Percentiles rank a stretch among this genome's conserved stretches.
Evolutionary conservation across 2,113 vertebrate genomes (phyloP).

Genomic region (Physeter macrocephalus): DNA sequence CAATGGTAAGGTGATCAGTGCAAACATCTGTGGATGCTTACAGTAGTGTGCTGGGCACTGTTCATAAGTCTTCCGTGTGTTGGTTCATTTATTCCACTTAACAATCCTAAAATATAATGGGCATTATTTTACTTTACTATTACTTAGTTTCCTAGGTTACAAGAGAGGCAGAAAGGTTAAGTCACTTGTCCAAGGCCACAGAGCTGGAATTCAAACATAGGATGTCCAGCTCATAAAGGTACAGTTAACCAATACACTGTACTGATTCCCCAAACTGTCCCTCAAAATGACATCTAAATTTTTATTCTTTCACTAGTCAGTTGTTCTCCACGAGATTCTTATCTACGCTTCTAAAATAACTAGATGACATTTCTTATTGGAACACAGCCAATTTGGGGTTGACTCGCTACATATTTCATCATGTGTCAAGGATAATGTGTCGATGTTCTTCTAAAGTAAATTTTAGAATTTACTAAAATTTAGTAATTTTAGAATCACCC

Average conservation of each 20-base stretch:
- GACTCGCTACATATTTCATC: not conserved
- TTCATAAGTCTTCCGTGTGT: not conserved
- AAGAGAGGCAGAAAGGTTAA: not conserved
- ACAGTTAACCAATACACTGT: not conserved
- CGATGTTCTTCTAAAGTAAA: not conserved
- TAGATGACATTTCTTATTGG: not conserved
- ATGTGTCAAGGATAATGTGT: not conserved
- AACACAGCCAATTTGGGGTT: not conserved
- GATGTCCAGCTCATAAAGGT: not conserved
- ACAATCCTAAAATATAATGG: not conserved
- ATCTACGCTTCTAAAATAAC: not conserved
- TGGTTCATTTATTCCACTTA: not conserved
- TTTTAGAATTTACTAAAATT: no score
- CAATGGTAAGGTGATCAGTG: not conserved
- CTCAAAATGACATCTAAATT: not conserved
- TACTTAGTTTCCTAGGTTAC: not conserved
- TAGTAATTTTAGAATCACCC: no score
- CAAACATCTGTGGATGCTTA: not conserved
- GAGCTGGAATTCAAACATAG: not conserved
- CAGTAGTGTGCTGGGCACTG: not conserved
- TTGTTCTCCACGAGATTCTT: not conserved
- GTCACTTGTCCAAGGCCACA: not conserved
- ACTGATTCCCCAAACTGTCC: not conserved
- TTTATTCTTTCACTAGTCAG: not conserved
- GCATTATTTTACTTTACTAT: not conserved